Evolutionary conservation across 2,797 vertebrate genomes (phyloP), one percentile per base, ranked within the genome.

Genomic region (Lindbergichthys nudifrons): DNA sequence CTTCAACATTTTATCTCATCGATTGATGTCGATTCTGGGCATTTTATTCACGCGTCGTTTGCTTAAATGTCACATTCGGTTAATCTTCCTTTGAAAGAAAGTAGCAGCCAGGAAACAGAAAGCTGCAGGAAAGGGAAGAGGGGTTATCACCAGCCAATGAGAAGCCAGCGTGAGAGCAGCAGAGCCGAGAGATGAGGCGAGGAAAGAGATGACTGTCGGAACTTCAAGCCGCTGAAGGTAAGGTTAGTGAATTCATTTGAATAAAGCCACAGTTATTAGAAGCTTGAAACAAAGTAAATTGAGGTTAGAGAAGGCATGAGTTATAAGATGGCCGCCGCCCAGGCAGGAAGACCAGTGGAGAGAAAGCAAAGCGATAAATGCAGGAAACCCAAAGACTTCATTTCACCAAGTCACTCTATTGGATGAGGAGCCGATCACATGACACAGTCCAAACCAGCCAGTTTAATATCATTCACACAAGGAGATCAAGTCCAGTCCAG

Each of bases 231-330:
- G 65, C 73, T 62, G 78, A 3, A 61, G 78, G 69, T 53, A 42
- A 70, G 71, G 92, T 93, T 92, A 92, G 88, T 92, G 58, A 70
- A 67, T 83, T 81, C 81, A 81, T 79, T 53, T 18, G 42, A 71
- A 53, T 2, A 52, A 82, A 80, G 66, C 86, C 46, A 77, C 54
- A 32, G 32, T 53, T 10, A 58, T 77, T 18, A 78, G 52, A 26
- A 75, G 86, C 86, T 87, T 83, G 50, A 87, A 82, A 81, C 21
- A 69, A 80, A 84, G 88, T 72, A 73, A 83, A 73, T 66, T 30
- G 18, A 53, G 41, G 58, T 84, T 79, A 88, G 51, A 85, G n/a
- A 59, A 75, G 60, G 58, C 18, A 13, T 65, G 85, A 73, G 75
- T 84, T 58, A 26, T 26, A 70, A 81, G 68, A 83, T 53, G 73